Evolutionary conservation across 1,140 invertebrate genomes (phyloP), one percentile per base, ranked within the genome.

Genomic region (Pollicipes pollicipes): DNA sequence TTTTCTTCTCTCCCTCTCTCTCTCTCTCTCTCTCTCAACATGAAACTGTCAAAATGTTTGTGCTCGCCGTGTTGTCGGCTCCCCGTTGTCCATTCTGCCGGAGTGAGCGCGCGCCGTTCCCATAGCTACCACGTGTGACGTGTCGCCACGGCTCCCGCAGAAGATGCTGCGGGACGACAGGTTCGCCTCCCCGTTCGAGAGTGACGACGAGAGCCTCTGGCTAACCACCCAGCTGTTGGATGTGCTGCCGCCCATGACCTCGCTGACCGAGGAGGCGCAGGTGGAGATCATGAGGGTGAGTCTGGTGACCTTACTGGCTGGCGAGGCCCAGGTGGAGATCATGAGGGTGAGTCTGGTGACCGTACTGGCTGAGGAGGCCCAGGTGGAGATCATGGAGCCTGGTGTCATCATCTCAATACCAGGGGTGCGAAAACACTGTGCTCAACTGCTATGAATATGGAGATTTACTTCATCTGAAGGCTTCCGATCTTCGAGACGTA

Each of bases 151-250:
- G n/a, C n/a, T n/a, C n/a, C 79, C 79, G 13, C 78, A 95, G 92
- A 89, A 90, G 85, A 87, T 95, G 75, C 82, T 96, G 31, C 85
- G 90, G 73, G 92, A 96, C 81, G 90, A 93, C 77, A 83, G 91
- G 72, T 95, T 95, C 77, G 91, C 93, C 76, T 88, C 90, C n/a
- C 77, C 75, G 35, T 88, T 91, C 75, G 92, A 95, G 79, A 89
- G 88, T 4, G 91, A 93, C 81, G 90, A 92, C 79, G 92, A 95
- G 80, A 91, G 90, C 0, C 81, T 91, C 58, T 95, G 91, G 91
- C 81, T 95, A 73, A 90, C 92, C 21, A 89, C 91, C 2, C 93
- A 96, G 80, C 83, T 96, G 64, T 81, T 96, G 66, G 87, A 89
- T 66, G 85, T 91, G 21, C 90, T 93, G 70, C 85, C 87, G 67